phyloP scores from a whole-genome alignment of 1,140 invertebrate species.

The Chymomyza costata region DNA sequence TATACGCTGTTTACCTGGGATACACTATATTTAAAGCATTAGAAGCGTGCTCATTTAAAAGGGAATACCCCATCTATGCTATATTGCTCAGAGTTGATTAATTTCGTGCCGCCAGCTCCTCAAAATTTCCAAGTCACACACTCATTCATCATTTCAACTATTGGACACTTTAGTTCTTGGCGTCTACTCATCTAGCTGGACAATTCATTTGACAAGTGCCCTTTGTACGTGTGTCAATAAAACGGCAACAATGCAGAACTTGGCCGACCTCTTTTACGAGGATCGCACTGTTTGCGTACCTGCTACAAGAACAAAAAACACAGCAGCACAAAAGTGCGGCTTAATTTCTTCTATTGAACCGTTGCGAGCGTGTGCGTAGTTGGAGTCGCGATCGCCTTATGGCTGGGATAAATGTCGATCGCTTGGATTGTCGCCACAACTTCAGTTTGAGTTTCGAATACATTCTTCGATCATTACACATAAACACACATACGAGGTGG shows the following conservation, averaged over 20 bases:
- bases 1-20: conserved; percentile 10
- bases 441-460: conserved; percentile 70
- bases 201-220: conserved; percentile 34
- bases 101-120: too few species aligned
- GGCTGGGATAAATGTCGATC: conserved; percentile 16
- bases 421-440: conserved; percentile 57
- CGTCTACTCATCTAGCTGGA: too few species aligned
- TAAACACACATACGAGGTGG: conserved; percentile 28
- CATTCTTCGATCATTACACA: conserved; percentile 55
- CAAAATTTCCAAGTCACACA: too few species aligned
- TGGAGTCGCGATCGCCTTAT: conserved; percentile 52
- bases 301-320: conserved; percentile 15
- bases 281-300: conserved; percentile 44
- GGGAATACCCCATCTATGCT: conserved; percentile 4
- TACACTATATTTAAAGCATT: conserved; percentile 8
- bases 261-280: too few species aligned
- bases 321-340: conserved; percentile 35
- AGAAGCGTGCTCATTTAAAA: conserved; percentile 1
- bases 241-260: too few species aligned
- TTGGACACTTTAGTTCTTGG: neutral
- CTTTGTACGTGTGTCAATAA: conserved; percentile 63
- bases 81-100: conserved; percentile 38
- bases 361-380: conserved; percentile 52
- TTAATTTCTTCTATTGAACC: conserved; percentile 61
- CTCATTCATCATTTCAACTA: conserved; percentile 18